Evolutionary conservation across 1,140 invertebrate genomes (phyloP).

Genomic region (Drosophila arizonae): DNA sequence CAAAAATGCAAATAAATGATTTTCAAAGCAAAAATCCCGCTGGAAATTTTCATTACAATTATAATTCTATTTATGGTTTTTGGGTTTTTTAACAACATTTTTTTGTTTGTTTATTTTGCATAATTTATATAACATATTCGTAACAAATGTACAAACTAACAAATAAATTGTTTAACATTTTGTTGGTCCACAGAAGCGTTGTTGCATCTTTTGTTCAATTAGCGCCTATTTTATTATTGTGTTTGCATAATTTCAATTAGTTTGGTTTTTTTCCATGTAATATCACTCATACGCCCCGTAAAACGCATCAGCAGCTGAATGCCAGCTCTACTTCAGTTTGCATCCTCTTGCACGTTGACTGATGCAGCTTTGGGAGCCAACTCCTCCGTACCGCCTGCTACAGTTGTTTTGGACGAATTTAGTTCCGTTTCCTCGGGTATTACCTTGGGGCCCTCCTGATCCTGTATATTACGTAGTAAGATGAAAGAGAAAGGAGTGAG

Average conservation of each 20-base stretch:
- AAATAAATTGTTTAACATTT: conserved; percentile 41
- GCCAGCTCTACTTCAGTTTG: conserved; percentile 46
- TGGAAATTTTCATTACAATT: not conserved
- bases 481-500: not conserved
- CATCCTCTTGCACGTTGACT: conserved; percentile 56
- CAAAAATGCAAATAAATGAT: conserved; percentile 46
- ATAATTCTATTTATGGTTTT: not conserved
- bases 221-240: not conserved
- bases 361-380: conserved; percentile 27
- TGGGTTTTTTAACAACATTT: conserved; percentile 38
- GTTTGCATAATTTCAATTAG: conserved; percentile 31
- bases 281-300: conserved; percentile 71
- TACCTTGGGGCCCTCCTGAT: conserved; percentile 72
- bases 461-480: conserved; percentile 35
- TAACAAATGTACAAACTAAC: conserved; percentile 64
- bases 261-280: conserved; percentile 39
- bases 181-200: not conserved
- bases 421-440: conserved; percentile 81
- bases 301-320: conserved; percentile 17
- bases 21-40: conserved; percentile 28
- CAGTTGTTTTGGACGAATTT: conserved; percentile 69
- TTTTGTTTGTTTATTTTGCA: conserved; percentile 41
- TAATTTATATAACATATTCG: conserved; percentile 62
- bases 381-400: conserved; percentile 48
- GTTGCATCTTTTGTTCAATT: not conserved